phyloP scores from a whole-genome alignment of 2,797 vertebrate genomes.

The Falco naumanni region DNA sequence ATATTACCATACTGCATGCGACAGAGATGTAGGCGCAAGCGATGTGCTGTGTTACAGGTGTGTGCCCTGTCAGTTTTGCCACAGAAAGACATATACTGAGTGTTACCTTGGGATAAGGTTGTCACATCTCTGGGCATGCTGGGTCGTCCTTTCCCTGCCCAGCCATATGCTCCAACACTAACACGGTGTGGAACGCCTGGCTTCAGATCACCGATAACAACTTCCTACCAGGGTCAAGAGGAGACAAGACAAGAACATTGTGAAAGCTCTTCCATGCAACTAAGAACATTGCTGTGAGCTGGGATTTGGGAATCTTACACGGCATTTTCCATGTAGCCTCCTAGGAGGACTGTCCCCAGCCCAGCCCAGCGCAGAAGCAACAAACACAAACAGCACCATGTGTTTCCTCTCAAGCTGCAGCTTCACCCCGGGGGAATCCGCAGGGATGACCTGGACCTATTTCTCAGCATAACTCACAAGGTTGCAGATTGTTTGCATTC shows the following conservation, averaged over 20 bases:
- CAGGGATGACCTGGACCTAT: background rate
- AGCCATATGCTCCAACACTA: slow-evolving; percentile 88
- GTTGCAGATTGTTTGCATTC: background rate
- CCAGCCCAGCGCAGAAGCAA: background rate
- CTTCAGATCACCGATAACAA: slow-evolving; percentile 85
- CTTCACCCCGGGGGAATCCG: background rate
- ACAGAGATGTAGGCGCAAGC: background rate
- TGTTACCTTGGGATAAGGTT: slow-evolving; percentile 87
- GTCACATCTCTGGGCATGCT: slow-evolving; percentile 87
- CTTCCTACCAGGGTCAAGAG: slow-evolving; percentile 80
- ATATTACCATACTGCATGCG: rapidly evolving
- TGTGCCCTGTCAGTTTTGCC: background rate
- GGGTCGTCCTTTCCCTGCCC: slow-evolving; percentile 87
- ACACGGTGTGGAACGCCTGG: slow-evolving; percentile 87
- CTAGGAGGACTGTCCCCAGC: background rate
- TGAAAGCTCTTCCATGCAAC: background rate
- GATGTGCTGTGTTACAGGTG: background rate
- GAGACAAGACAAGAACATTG: background rate
- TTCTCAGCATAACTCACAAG: slow-evolving; percentile 7
- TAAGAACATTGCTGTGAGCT: background rate
- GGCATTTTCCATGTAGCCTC: background rate
- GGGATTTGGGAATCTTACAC: rapidly evolving
- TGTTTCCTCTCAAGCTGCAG: slow-evolving; percentile 26
- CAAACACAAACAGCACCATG: background rate
- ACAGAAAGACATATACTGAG: background rate